Evolutionary conservation across 2,113 vertebrate genomes (phyloP), one percentile per base, ranked within the genome.

Genomic region (Neotoma lepida): DNA sequence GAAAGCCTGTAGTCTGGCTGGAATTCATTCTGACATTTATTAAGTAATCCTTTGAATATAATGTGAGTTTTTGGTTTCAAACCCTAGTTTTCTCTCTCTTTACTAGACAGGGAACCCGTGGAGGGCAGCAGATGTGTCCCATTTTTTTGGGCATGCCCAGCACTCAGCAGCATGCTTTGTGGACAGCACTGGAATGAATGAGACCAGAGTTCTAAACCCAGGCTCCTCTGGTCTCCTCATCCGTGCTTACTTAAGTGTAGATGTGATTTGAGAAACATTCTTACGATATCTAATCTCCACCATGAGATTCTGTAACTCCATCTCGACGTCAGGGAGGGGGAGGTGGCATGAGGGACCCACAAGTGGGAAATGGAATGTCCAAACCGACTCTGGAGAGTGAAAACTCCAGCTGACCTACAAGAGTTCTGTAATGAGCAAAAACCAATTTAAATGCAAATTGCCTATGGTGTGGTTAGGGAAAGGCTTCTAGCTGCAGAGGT

Each of bases 391-490:
- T 0, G 96, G 74, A 96, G 97, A 97, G 96, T 91, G 96, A 94
- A 96, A 98, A 97, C 86, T 98, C 97, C 89, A 97, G 78, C 93
- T 97, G 96, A 96, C 94, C 89, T 88, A 24, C 94, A 95, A 97
- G 97, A 97, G 97, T 98, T 98, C 97, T 97, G 73, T 98, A 98
- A 98, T 97, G 97, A 95, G 96, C 98, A 97, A 96, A 98, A 98
- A 98, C 88, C 24, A 94, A 98, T 98, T 98, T 98, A 98, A 98
- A 98, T 98, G 98, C 98, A 98, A 98, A 98, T 98, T 56, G 81
- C 96, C 95, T 61, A 20, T 56, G 33, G 63, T 35, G 6, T 58
- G 28, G 26, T n/a, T 74, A 39, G 77, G 81, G 54, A 66, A 81
- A 92, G 78, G 74, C 61, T 78, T 82, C 49, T 56, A 24, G 54